Evolutionary conservation across 2,113 vertebrate genomes (phyloP).

Genomic region (Struthio camelus): DNA sequence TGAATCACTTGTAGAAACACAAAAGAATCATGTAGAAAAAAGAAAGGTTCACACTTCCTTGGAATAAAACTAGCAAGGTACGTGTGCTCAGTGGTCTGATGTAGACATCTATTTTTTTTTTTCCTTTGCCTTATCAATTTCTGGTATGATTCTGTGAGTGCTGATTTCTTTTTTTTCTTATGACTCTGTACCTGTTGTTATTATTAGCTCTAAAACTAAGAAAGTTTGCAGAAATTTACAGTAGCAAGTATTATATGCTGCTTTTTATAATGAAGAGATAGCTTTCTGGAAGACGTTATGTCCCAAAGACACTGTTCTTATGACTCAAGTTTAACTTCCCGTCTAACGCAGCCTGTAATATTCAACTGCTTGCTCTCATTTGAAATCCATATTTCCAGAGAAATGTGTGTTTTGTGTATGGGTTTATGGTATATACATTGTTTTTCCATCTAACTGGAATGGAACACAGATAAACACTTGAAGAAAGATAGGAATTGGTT

Average conservation of each 20-base stretch:
- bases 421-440: background rate
- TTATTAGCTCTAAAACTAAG: background rate
- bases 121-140: background rate
- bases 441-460: background rate
- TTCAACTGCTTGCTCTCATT: background rate
- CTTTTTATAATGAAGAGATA: background rate
- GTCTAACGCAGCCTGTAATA: background rate
- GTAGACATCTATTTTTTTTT: background rate
- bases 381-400: background rate
- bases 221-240: background rate
- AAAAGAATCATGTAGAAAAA: background rate
- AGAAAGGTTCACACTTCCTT: background rate
- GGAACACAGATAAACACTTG: background rate
- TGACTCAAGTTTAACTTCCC: background rate
- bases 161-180: background rate
- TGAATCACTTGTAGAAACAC: background rate
- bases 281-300: background rate
- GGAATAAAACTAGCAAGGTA: background rate
- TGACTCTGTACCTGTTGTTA: accelerated
- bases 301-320: background rate
- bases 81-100: background rate
- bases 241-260: accelerated
- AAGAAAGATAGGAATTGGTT: background rate
- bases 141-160: background rate
- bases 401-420: background rate